Conservation (phyloP, 1,140 invertebrate genomes). For the Hormaphis cornu region DNA sequence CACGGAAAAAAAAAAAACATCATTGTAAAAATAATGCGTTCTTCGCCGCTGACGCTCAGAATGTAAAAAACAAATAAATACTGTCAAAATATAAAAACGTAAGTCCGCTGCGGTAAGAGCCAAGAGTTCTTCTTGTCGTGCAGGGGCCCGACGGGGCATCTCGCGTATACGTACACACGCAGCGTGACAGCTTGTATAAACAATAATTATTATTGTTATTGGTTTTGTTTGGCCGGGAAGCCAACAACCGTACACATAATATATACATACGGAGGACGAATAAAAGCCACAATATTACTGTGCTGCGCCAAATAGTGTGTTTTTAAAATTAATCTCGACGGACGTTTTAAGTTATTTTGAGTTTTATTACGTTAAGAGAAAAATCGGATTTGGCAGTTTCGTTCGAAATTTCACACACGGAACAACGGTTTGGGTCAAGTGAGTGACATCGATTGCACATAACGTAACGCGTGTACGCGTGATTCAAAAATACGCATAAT, state of each 20-base stretch:
- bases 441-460: too few species aligned
- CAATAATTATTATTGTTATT: constrained; percentile 32
- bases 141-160: constrained; percentile 6
- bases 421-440: too few species aligned
- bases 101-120: background rate
- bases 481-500: too few species aligned
- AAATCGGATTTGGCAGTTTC: background rate
- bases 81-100: constrained; percentile 24
- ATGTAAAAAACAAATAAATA: too few species aligned
- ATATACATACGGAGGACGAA: too few species aligned
- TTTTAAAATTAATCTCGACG: constrained; percentile 22
- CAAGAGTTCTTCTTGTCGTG: constrained; percentile 10
- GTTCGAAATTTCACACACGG: too few species aligned
- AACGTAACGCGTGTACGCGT: too few species aligned
- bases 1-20: too few species aligned
- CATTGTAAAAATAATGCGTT: too few species aligned
- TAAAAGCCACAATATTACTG: too few species aligned
- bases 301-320: constrained; percentile 8
- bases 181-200: constrained; percentile 28
- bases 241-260: background rate
- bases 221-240: constrained; percentile 12
- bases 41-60: too few species aligned
- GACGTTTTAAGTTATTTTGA: background rate
- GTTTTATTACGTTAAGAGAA: background rate
- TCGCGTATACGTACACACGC: background rate